Evolutionary conservation across 2,113 vertebrate genomes (phyloP).

Genomic region (Gobiocypris rarus): DNA sequence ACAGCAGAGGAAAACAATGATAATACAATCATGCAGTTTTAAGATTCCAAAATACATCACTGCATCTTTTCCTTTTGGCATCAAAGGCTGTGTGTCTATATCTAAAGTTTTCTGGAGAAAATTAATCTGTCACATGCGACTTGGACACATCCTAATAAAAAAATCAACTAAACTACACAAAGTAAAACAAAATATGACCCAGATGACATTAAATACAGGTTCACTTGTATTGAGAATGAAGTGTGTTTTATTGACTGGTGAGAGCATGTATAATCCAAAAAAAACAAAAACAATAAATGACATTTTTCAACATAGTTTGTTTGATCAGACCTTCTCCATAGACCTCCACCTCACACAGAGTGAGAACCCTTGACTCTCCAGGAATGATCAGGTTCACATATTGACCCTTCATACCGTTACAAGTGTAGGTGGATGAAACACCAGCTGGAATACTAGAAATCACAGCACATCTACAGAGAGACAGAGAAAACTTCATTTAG

Average conservation of each 20-base stretch:
- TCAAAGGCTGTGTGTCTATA: not conserved
- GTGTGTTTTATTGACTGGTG: not conserved
- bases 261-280: not conserved
- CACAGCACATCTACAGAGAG: constrained; percentile 42
- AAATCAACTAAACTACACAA: not conserved
- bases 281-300: not conserved
- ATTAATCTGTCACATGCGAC: not conserved
- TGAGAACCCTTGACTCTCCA: not conserved
- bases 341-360: constrained; percentile 53
- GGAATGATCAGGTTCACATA: constrained; percentile 54
- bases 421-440: fast-evolving
- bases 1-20: too few relatives aligned
- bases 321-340: not conserved
- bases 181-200: not conserved
- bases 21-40: too few relatives aligned
- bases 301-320: not conserved
- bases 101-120: not conserved
- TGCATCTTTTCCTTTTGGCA: too few relatives aligned
- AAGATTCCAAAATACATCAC: too few relatives aligned
- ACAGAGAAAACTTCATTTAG: not conserved
- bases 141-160: not conserved
- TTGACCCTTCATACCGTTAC: constrained; percentile 23
- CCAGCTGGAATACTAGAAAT: not conserved
- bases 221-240: not conserved
- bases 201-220: not conserved